Percentiles rank a stretch among this genome's conserved stretches.
phyloP scores from a whole-genome alignment of 2,797 vertebrate species.

The Toxotes lorentzi region DNA sequence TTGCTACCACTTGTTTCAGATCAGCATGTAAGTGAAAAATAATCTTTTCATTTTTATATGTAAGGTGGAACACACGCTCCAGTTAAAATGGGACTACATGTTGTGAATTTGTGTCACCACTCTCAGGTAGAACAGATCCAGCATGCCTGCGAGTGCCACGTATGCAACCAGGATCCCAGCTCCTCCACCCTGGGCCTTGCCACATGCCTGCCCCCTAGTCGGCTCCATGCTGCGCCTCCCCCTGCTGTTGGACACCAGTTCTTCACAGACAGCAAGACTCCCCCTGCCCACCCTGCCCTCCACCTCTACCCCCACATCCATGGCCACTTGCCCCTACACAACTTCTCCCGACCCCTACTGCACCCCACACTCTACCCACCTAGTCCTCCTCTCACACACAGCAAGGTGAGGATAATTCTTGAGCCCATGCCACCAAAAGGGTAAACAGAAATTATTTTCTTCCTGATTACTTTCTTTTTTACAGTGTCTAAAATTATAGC shows the following conservation, averaged over 20 bases:
- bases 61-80: not conserved
- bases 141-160: conserved; percentile 95
- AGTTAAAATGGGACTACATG: not conserved
- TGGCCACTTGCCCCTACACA: conserved; percentile 95
- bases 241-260: conserved; percentile 89
- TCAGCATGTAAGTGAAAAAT: not conserved
- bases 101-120: conserved; percentile 47
- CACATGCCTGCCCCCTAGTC: conserved; percentile 87
- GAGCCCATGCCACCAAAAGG: not conserved
- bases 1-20: not conserved
- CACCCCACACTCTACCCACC: conserved; percentile 95
- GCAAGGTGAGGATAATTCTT: conserved; percentile 88
- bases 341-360: conserved; percentile 94
- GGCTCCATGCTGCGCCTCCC: conserved; percentile 83
- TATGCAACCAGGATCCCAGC: conserved; percentile 93
- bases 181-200: conserved; percentile 84
- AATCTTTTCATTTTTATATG: too few relatives aligned
- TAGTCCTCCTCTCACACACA: conserved; percentile 94
- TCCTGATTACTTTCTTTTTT: not conserved
- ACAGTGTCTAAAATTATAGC: not conserved
- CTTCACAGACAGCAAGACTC: conserved; percentile 90
- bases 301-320: conserved; percentile 99
- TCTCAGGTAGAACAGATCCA: conserved; percentile 89
- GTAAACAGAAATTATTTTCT: not conserved
- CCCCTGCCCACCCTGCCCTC: conserved; percentile 91